These are phyloP conservation scores for Ceratina japonica DNA, from an alignment of 1,140 invertebrate genomes.

Conservation along the genomic window DNA sequence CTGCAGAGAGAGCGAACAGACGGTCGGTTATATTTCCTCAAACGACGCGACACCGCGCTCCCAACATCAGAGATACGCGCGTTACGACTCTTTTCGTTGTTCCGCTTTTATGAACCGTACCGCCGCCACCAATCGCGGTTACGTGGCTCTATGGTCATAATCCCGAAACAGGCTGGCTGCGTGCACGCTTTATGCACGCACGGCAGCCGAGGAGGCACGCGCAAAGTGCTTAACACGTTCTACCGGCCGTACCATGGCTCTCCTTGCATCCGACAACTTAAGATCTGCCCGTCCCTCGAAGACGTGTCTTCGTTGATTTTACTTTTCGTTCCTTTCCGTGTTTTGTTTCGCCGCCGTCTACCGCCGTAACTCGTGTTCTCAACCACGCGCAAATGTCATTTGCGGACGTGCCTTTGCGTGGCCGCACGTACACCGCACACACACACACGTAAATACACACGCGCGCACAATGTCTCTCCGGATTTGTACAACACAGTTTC, in stretches of 20 bases:
- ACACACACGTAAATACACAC: no score
- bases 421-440: background rate
- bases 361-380: constrained; percentile 36
- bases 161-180: background rate
- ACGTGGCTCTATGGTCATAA: background rate
- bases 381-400: constrained; percentile 58
- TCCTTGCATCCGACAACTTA: constrained; percentile 1
- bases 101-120: background rate
- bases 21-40: no score
- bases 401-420: constrained; percentile 56
- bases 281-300: constrained; percentile 24
- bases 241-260: constrained; percentile 9
- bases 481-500: background rate
- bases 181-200: background rate
- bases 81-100: background rate
- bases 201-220: constrained; percentile 8
- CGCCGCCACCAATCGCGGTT: constrained; percentile 12
- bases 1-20: background rate
- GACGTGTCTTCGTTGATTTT: constrained; percentile 47
- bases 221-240: constrained; percentile 34
- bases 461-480: background rate
- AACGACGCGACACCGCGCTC: no score
- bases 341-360: constrained; percentile 39
- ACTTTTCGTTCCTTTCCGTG: constrained; percentile 44
- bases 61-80: background rate